These are phyloP conservation scores for Falco rusticolus DNA, from an alignment of 2,797 vertebrate species.

Conservation along the genomic window DNA sequence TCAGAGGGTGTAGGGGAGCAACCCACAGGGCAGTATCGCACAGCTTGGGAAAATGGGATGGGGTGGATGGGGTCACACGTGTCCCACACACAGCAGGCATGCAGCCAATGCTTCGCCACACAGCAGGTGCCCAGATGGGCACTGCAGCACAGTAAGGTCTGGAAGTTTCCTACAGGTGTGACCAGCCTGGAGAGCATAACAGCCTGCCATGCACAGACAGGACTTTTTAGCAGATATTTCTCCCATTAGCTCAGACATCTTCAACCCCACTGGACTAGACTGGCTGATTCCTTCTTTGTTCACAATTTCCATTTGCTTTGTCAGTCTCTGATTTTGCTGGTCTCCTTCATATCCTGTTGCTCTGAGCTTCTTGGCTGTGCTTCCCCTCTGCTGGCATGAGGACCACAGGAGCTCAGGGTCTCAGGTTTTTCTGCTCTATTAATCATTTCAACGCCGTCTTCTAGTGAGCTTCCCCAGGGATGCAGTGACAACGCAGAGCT, in stretches of 20 bases:
- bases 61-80: not conserved
- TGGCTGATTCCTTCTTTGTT: not conserved
- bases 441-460: not conserved
- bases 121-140: not conserved
- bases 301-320: not conserved
- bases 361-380: fast-evolving
- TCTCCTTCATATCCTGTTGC: not conserved
- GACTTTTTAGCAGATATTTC: not conserved
- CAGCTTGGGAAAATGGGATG: not conserved
- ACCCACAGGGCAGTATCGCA: not conserved
- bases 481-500: not conserved
- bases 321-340: not conserved
- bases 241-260: not conserved
- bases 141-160: not conserved
- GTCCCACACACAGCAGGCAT: not conserved
- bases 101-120: not conserved
- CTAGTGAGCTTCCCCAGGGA: not conserved
- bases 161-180: not conserved
- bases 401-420: not conserved
- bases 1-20: not conserved
- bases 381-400: not conserved
- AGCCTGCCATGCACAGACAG: not conserved
- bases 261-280: not conserved
- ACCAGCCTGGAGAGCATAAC: not conserved
- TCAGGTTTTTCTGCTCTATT: not conserved